Evolutionary conservation across 2,888 invertebrate species (phyloP).

Genomic region (Chalcosyrphus nemorum): DNA sequence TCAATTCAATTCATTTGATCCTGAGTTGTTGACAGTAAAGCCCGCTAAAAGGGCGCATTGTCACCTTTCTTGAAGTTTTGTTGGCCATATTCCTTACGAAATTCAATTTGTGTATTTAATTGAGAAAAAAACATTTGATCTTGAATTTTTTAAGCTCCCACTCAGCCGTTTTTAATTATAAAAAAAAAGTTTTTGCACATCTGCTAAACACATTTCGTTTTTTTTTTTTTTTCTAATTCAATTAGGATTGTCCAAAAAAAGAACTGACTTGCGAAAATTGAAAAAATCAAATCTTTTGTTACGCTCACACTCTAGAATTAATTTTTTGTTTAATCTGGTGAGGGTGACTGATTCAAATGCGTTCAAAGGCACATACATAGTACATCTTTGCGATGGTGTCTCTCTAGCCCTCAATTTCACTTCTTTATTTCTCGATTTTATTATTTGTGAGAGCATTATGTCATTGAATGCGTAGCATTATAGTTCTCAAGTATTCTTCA

Average conservation of each 20-base stretch:
- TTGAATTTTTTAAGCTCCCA: not conserved
- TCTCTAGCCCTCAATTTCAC: constrained; percentile 1
- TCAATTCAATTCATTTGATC: no score
- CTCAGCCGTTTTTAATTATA: not conserved
- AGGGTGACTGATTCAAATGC: not conserved
- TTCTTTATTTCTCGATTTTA: constrained; percentile 23
- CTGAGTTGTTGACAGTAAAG: no score
- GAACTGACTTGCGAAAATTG: not conserved
- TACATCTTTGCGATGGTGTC: not conserved
- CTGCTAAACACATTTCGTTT: not conserved
- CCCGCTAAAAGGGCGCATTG: no score
- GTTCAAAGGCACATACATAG: not conserved
- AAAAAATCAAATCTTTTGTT: not conserved
- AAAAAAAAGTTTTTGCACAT: not conserved
- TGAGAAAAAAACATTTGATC: not conserved
- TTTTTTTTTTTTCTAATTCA: not conserved
- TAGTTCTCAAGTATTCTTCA: constrained; percentile 20
- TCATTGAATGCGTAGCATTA: constrained; percentile 23
- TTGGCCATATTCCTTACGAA: not conserved
- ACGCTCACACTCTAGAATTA: not conserved
- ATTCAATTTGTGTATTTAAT: not conserved
- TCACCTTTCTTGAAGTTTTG: no score
- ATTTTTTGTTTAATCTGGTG: not conserved
- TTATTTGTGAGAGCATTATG: constrained; percentile 35
- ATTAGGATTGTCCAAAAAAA: not conserved